phyloP scores from a whole-genome alignment of 2,888 invertebrate species.

The Mimas tiliae region DNA sequence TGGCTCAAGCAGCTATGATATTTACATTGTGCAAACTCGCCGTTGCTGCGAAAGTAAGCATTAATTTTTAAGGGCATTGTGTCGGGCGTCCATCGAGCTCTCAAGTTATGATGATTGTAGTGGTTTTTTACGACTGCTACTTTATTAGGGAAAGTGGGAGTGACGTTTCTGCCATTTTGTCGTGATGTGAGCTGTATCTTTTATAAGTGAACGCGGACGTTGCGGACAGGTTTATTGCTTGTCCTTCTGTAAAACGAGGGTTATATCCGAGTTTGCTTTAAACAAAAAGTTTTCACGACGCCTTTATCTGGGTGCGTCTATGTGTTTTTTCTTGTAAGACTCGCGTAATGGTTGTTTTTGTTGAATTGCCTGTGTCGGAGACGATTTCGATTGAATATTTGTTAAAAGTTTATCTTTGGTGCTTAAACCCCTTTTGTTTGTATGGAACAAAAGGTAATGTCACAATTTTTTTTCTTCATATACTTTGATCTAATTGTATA shows the following conservation, averaged over 20 bases:
- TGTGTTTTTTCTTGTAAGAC: slow-evolving; percentile 25
- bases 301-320: slow-evolving; percentile 21
- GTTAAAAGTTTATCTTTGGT: slow-evolving; percentile 25
- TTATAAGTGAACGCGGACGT: slow-evolving; percentile 63
- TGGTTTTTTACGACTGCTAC: slow-evolving; percentile 75
- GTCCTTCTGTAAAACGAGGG: slow-evolving; percentile 59
- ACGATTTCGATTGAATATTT: slow-evolving; percentile 23
- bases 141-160: slow-evolving; percentile 77
- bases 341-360: slow-evolving; percentile 25
- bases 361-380: slow-evolving; percentile 20
- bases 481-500: neutral
- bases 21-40: slow-evolving; percentile 30
- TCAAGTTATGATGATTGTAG: slow-evolving; percentile 82
- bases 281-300: slow-evolving; percentile 47
- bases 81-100: slow-evolving; percentile 51
- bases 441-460: slow-evolving; percentile 16
- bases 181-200: slow-evolving; percentile 66
- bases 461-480: no score
- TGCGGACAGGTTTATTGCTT: slow-evolving; percentile 68
- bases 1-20: slow-evolving; percentile 22
- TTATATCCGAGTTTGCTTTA: slow-evolving; percentile 46
- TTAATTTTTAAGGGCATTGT: slow-evolving; percentile 73
- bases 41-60: slow-evolving; percentile 43
- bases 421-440: slow-evolving; percentile 17
- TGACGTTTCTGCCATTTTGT: slow-evolving; percentile 59